Base-by-base conservation (phyloP, 1,140 invertebrate species). In the Lordiphosa stackelbergi region DNA sequence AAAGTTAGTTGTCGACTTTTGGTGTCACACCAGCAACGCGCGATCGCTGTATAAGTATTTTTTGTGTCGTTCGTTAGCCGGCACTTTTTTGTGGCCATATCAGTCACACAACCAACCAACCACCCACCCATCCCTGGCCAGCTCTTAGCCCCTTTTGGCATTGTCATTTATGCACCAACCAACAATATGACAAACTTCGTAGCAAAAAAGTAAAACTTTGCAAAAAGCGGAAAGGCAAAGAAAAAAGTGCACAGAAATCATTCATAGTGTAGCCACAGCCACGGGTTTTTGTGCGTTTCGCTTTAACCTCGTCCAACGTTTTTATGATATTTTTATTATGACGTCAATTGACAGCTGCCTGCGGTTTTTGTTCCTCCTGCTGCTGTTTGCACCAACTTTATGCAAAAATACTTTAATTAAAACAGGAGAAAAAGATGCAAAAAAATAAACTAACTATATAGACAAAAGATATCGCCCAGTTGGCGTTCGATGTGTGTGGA, bases 291-390 rank as follows among this genome's bases (percentile, higher is more conserved):
- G 7, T 31, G 28, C 28, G 28, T 31, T 28, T 34, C 28, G 19
- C 40, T 40, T 43, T 52, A 46, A 12, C 4, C 11, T 6, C 12
- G 38, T 53, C 24, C 31, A 53, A 8, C 24, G 38, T 40, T 66
- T 57, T 58, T 38, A 47, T 65, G 51, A 65, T 43, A 36, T 65
- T 63, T 36, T 64, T 65, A 54, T 56, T 65, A 65, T 66, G 61
- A 65, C 61, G 53, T 66, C 61, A 66, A 65, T 65, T 66, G 61
- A 48, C 38, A 38, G 52, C 38, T 45, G 51, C 52, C 28, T 36
- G 9, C n/a, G 10, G 59, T 28, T 12, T 24, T 24, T 28, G 7
- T 19, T 56, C 9, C 34, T 46, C 16, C 12, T 62, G 41, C 36
- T 28, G 34, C 34, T 46, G 34, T 16, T 16, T 16, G 19, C 19